A percentile compares a stretch with the other conserved stretches of the same genome.
Evolutionary conservation across 2,113 vertebrate genomes (phyloP).

Genomic region (Onychostruthus taczanowskii): DNA sequence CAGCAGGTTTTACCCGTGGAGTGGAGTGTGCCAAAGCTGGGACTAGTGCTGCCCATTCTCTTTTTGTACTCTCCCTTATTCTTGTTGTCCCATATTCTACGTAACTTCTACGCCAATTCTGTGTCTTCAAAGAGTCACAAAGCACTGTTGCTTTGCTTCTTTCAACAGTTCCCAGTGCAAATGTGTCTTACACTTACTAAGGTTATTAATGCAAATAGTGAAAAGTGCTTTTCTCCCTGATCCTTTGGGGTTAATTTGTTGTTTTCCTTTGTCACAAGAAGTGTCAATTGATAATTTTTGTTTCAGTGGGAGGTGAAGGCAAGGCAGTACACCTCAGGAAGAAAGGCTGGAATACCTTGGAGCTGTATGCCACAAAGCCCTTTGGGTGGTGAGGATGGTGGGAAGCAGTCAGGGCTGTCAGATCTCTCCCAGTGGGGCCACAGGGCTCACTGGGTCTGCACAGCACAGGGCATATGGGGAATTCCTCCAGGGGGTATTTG

Average conservation of each 20-base stretch:
- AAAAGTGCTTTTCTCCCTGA: not conserved
- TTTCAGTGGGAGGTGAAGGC: not conserved
- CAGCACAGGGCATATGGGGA: not conserved
- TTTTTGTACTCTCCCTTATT: not conserved
- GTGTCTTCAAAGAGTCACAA: not conserved
- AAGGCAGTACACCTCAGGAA: not conserved
- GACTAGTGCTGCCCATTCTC: not conserved
- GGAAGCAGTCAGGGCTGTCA: not conserved
- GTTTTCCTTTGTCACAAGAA: not conserved
- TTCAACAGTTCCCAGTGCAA: not conserved
- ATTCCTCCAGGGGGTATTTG: rapidly evolving
- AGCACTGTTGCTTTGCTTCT: not conserved
- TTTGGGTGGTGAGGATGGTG: not conserved
- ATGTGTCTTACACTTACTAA: not conserved
- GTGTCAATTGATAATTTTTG: not conserved
- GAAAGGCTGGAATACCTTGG: not conserved
- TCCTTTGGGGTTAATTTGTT: not conserved
- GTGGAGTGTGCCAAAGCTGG: not conserved
- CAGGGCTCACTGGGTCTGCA: not conserved
- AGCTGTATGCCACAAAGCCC: not conserved
- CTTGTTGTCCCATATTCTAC: not conserved
- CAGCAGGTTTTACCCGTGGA: not conserved
- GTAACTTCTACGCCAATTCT: rapidly evolving
- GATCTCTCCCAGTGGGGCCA: rapidly evolving
- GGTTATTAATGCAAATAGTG: not conserved